These are phyloP conservation scores for Aix galericulata DNA, from an alignment of 2,113 vertebrate species.

Conservation along the genomic window DNA sequence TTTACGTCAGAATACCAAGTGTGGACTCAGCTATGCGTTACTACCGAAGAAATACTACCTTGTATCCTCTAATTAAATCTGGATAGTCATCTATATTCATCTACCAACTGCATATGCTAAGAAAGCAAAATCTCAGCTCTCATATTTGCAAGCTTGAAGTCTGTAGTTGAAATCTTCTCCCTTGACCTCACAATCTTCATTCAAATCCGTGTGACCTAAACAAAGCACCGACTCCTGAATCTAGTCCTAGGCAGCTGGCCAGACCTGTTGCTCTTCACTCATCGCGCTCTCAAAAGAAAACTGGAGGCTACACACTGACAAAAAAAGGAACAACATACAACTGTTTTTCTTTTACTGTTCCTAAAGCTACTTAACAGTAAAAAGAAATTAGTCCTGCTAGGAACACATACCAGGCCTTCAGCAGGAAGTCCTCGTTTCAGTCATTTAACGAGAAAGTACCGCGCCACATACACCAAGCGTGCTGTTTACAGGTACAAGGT, in stretches of 20 bases:
- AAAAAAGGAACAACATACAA: not conserved
- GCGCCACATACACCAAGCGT: not conserved
- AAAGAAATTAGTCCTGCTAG: not conserved
- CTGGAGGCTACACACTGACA: not conserved
- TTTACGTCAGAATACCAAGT: not conserved
- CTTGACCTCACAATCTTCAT: not conserved
- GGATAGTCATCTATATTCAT: not conserved
- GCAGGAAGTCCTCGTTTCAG: not conserved
- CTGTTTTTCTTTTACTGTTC: not conserved
- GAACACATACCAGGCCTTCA: not conserved
- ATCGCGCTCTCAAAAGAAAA: not conserved
- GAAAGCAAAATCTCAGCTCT: not conserved
- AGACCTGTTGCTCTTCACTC: not conserved
- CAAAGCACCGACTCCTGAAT: not conserved
- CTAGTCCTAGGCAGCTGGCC: not conserved
- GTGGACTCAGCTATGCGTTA: not conserved
- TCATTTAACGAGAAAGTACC: not conserved
- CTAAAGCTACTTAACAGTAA: not conserved
- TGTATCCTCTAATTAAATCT: not conserved
- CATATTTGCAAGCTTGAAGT: not conserved
- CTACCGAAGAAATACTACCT: not conserved
- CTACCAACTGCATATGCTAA: not conserved
- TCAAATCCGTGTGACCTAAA: not conserved
- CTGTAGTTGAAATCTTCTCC: not conserved
- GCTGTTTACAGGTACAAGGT: not conserved